Evolutionary conservation across 2,888 invertebrate species (phyloP).

Genomic region (Eupithecia tripunctaria): DNA sequence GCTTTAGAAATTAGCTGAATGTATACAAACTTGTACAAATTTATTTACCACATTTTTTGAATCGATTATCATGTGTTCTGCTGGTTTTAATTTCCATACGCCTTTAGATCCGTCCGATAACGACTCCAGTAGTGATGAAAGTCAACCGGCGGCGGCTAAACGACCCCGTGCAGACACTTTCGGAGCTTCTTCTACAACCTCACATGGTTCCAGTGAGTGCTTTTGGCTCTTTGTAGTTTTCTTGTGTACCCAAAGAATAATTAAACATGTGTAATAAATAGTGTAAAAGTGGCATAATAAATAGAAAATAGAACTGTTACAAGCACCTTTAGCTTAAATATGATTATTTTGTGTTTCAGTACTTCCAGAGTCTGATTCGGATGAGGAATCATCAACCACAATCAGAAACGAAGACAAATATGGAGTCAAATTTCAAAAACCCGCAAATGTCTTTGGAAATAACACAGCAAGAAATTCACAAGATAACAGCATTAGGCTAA

Average conservation of each 20-base stretch:
- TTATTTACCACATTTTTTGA: not conserved
- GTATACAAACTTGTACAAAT: not conserved
- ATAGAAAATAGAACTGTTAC: too few species aligned
- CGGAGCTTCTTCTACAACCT: slow-evolving; percentile 77
- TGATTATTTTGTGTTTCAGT: slow-evolving; percentile 45
- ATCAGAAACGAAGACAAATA: slow-evolving; percentile 51
- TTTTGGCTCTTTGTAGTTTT: not conserved
- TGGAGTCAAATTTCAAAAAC: slow-evolving; percentile 51
- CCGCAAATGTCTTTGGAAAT: slow-evolving; percentile 51
- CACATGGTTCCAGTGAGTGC: slow-evolving; percentile 71
- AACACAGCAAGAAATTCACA: slow-evolving; percentile 60
- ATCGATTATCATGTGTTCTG: not conserved
- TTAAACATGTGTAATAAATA: not conserved
- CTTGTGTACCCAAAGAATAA: not conserved
- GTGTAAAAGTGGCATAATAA: too few species aligned
- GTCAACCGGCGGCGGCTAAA: slow-evolving; percentile 61
- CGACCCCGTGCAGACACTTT: slow-evolving; percentile 67
- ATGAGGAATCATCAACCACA: slow-evolving; percentile 66
- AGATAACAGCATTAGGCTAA: slow-evolving; percentile 59
- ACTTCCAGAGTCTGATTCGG: slow-evolving; percentile 65
- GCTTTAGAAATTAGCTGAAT: not conserved
- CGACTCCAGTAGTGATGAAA: slow-evolving; percentile 74
- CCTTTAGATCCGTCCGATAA: slow-evolving; percentile 67
- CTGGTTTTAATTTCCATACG: slow-evolving; percentile 1
- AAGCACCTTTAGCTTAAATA: too few species aligned